These are phyloP conservation scores for Halcyon senegalensis DNA, from an alignment of 2,113 vertebrate genomes.

Conservation along the genomic window DNA sequence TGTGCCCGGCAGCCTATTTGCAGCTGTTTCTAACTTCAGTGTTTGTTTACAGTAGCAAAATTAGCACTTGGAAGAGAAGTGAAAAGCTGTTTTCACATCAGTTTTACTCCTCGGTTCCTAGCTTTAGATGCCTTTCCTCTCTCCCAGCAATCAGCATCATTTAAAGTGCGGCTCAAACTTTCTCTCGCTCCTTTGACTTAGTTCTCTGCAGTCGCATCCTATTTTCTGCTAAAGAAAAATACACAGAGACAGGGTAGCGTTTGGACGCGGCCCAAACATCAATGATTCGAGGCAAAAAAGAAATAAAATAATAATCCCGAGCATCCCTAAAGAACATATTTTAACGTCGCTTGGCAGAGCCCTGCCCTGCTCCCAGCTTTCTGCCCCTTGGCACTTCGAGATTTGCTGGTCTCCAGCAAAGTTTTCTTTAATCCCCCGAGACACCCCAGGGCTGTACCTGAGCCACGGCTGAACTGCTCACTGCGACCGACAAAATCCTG, in stretches of 20 bases:
- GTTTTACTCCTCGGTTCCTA: constrained; percentile 37
- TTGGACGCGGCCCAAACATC: neutral
- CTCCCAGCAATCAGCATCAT: constrained; percentile 5
- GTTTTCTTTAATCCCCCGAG: constrained; percentile 13
- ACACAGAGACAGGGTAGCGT: neutral
- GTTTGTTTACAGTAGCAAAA: constrained; percentile 64
- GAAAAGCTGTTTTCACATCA: constrained; percentile 67
- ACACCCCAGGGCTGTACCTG: constrained; percentile 20
- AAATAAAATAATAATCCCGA: neutral
- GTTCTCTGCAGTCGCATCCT: neutral
- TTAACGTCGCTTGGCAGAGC: neutral
- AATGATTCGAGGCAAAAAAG: neutral
- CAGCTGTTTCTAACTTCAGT: constrained; percentile 68
- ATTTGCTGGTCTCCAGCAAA: neutral
- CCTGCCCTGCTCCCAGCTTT: neutral
- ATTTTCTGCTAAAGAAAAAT: neutral
- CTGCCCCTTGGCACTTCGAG: constrained; percentile 27
- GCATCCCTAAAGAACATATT: neutral
- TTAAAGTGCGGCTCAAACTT: constrained; percentile 47
- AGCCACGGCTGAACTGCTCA: neutral
- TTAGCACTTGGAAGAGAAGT: constrained; percentile 49
- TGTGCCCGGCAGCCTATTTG: constrained; percentile 45
- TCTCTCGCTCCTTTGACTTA: neutral
- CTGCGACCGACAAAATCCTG: neutral
- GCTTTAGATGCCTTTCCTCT: constrained; percentile 5